Percentiles rank a stretch among this genome's conserved stretches.
Conservation (phyloP, 1,140 invertebrate species). For the Trichonephila clavipes region DNA sequence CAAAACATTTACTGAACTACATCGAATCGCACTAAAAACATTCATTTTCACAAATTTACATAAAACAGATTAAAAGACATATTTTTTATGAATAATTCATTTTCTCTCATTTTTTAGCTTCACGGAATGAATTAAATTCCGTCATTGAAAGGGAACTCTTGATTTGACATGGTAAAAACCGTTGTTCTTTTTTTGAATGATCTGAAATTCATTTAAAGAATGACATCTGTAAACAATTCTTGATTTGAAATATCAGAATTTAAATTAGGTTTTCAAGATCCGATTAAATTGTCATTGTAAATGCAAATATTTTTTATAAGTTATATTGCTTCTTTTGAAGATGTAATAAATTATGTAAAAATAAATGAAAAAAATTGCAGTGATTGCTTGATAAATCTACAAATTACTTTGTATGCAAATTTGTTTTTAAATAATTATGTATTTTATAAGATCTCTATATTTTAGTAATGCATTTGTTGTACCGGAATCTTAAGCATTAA, state of each 20-base stretch:
- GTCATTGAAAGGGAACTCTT: neutral
- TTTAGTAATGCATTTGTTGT: no score
- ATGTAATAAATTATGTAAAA: no score
- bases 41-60: neutral
- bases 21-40: neutral
- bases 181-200: no score
- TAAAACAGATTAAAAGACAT: slow-evolving; percentile 4
- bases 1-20: neutral
- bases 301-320: no score
- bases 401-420: no score
- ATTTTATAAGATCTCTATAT: no score
- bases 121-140: neutral
- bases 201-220: neutral
- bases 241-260: neutral
- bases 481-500: no score
- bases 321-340: no score
- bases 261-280: neutral
- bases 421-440: no score
- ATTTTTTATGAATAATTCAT: slow-evolving; percentile 28
- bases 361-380: no score
- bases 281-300: no score
- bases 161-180: neutral
- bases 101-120: neutral
- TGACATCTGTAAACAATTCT: neutral
- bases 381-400: no score